Evolutionary conservation across 2,797 vertebrate genomes (phyloP), one percentile per base, ranked within the genome.

Genomic region (Smutsia temminckii): DNA sequence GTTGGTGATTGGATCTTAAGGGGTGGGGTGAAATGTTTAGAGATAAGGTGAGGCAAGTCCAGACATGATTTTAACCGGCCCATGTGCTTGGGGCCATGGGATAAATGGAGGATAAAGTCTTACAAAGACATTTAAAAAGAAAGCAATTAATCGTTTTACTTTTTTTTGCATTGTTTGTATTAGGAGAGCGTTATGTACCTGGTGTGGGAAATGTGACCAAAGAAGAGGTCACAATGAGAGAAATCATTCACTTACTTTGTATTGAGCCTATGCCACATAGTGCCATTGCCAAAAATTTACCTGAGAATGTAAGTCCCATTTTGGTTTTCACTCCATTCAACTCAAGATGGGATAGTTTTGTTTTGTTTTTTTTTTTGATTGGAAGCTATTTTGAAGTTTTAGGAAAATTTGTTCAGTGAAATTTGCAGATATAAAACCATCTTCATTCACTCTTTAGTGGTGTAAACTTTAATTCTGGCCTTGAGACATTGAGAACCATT

Each of bases 261-360:
- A 99, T 99, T 97, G 99, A 99, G 97, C 99, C 99, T 88, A 99
- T 99, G 99, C 99, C 99, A 98, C 99, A 99, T 88, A 99, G 99
- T 97, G 99, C 98, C 85, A 98, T 99, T 98, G 98, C 99, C 93
- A 99, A 99, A 98, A 99, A 99, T 95, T 98, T 99, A 92, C 99
- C 99, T 46, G 99, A 99, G 96, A 99, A 99, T 6, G 99, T 99
- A 98, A 99, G 99, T 98, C 51, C 68, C 59, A 7, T 29, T 93
- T 91, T 83, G 17, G 89, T 66, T 91, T 96, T 95, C 11, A 57
- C 27, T 94, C 51, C 75, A 49, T 86, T 74, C 6, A 42, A 42
- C 51, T 81, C 29, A 91, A 55, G 77, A 55, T 83, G 10, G 69
- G 78, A 87, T 53, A 0, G 16, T 93, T 89, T 85, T 83, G 32